Conservation (phyloP, 2,797 vertebrate species). For the Sebastes hubbsi region DNA sequence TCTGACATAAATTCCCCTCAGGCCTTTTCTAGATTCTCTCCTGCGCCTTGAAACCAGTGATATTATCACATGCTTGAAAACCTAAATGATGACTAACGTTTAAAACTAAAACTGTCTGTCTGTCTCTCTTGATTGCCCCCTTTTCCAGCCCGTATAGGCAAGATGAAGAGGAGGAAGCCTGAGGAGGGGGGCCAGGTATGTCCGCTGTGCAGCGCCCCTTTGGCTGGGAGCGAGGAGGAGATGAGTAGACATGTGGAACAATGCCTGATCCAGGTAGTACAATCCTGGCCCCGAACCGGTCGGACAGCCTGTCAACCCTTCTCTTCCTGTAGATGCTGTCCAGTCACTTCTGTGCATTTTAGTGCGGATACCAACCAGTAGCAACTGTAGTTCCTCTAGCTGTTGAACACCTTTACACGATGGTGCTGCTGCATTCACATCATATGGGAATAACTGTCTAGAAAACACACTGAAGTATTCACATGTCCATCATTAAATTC, state of each 20-base stretch:
- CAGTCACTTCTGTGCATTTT: conserved; percentile 38
- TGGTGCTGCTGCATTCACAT: conserved; percentile 22
- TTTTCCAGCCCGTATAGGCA: conserved; percentile 97
- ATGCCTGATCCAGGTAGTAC: conserved; percentile 99
- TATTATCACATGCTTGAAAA: background rate
- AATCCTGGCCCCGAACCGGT: conserved; percentile 52
- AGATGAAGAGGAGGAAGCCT: conserved; percentile 99
- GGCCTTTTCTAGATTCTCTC: background rate
- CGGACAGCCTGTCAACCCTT: conserved; percentile 69
- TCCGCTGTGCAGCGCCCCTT: conserved; percentile 97
- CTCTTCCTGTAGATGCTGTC: conserved; percentile 68
- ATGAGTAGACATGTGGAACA: conserved; percentile 99
- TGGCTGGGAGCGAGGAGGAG: conserved; percentile 99
- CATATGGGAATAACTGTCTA: conserved; percentile 44
- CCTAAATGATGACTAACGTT: background rate
- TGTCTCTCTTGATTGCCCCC: background rate
- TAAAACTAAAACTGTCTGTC: background rate
- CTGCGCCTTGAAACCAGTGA: background rate
- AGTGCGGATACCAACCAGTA: background rate
- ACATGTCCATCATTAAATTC: background rate
- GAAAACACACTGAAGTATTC: background rate
- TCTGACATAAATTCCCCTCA: background rate
- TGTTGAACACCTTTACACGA: background rate
- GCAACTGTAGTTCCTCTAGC: background rate
- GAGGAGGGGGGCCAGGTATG: conserved; percentile 99